These are phyloP conservation scores for Pocillopora damicornis DNA, from an alignment of 64 coral and sea anemone genomes.

Conservation along the genomic window DNA sequence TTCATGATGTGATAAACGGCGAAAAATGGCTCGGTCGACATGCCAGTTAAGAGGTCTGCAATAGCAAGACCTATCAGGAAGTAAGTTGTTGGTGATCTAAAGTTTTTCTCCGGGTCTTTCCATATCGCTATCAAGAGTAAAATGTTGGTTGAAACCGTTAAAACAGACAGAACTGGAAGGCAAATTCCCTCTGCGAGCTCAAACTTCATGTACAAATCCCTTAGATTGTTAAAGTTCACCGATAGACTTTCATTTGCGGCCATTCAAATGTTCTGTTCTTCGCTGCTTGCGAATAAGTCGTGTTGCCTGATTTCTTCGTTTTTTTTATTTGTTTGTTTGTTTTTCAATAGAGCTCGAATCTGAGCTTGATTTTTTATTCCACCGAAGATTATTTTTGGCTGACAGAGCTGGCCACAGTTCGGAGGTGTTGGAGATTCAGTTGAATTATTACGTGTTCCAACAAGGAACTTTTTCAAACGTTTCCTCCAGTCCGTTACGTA, in stretches of 20 bases:
- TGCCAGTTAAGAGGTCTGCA: slow-evolving; percentile 71
- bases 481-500: neutral
- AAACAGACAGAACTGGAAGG: slow-evolving; percentile 46
- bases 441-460: neutral
- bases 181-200: slow-evolving; percentile 61
- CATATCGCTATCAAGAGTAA: slow-evolving; percentile 59
- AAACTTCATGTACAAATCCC: slow-evolving; percentile 60
- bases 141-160: slow-evolving; percentile 72
- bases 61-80: slow-evolving; percentile 78
- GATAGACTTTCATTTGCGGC: neutral
- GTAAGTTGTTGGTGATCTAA: slow-evolving; percentile 60
- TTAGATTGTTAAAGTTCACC: slow-evolving; percentile 9
- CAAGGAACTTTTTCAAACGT: neutral
- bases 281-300: neutral
- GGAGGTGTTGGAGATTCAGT: no score
- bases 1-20: slow-evolving; percentile 51
- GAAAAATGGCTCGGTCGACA: slow-evolving; percentile 81
- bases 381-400: no score
- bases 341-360: no score
- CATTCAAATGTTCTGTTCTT: neutral
- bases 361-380: no score
- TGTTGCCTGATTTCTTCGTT: no score
- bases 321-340: no score
- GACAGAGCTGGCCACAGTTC: no score
- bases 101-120: slow-evolving; percentile 63